A percentile compares a stretch with the other conserved stretches of the same genome.
These are phyloP conservation scores for Lethrus apterus DNA, from an alignment of 1,140 invertebrate genomes.

Conservation along the genomic window DNA sequence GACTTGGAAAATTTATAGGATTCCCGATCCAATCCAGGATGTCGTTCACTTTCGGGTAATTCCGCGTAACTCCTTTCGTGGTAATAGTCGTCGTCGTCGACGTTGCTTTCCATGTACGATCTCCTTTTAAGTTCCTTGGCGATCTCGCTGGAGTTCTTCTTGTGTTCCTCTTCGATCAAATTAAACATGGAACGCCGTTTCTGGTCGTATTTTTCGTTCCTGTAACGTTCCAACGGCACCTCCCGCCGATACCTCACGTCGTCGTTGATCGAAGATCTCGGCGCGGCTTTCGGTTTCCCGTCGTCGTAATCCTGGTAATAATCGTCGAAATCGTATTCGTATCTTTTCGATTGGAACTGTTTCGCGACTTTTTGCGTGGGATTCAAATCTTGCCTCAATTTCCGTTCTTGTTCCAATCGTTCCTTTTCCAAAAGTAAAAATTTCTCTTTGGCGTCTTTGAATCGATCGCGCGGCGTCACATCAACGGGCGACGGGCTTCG, in stretches of 20 bases:
- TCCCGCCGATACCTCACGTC: slow-evolving; percentile 22
- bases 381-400: slow-evolving; percentile 32
- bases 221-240: slow-evolving; percentile 35
- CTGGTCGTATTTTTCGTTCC: slow-evolving; percentile 37
- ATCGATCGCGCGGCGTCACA: slow-evolving; percentile 61
- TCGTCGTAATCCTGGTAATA: slow-evolving; percentile 20
- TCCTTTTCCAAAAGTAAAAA: slow-evolving; percentile 69
- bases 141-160: slow-evolving; percentile 40
- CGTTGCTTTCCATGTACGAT: slow-evolving; percentile 36
- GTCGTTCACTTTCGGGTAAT: slow-evolving; percentile 28
- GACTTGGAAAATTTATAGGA: slow-evolving; percentile 27
- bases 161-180: slow-evolving; percentile 40
- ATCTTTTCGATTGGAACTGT: background rate
- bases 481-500: slow-evolving; percentile 47
- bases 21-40: slow-evolving; percentile 10
- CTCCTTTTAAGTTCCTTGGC: slow-evolving; percentile 43
- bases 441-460: slow-evolving; percentile 77
- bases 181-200: slow-evolving; percentile 41
- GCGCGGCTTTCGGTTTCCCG: slow-evolving; percentile 31
- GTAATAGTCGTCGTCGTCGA: slow-evolving; percentile 16
- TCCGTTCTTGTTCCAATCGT: slow-evolving; percentile 48
- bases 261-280: slow-evolving; percentile 23
- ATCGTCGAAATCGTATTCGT: slow-evolving; percentile 16
- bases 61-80: slow-evolving; percentile 25
- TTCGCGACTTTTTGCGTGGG: slow-evolving; percentile 15